phyloP scores from a whole-genome alignment of 2,113 vertebrate species.

The Centropus bengalensis region DNA sequence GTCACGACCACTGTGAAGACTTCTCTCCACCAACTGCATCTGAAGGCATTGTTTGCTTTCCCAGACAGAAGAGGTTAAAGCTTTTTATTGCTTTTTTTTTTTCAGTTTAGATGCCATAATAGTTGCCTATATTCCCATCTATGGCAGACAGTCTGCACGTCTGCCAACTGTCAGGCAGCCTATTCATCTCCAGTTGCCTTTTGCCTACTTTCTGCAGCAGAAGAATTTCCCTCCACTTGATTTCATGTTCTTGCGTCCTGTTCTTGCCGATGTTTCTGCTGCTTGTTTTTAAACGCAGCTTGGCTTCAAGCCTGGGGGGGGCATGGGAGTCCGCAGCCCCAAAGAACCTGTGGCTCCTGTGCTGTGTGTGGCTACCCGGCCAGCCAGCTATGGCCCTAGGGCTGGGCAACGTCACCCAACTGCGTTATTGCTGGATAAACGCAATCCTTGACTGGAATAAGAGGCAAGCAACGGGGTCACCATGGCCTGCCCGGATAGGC shows the following conservation, averaged over 20 bases:
- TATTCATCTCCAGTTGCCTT: conserved; percentile 70
- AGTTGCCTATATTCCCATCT: conserved; percentile 68
- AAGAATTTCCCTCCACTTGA: conserved; percentile 46
- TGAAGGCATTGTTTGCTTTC: conserved; percentile 9
- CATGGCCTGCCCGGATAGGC: neutral
- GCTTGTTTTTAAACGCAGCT: neutral
- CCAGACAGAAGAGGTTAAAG: conserved; percentile 31
- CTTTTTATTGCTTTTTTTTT: conserved; percentile 40
- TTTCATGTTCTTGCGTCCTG: neutral
- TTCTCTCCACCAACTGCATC: neutral
- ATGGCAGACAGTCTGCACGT: conserved; percentile 28
- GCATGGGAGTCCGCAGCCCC: neutral
- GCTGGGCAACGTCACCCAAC: neutral
- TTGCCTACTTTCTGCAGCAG: conserved; percentile 63
- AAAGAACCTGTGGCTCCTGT: neutral
- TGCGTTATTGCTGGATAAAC: neutral
- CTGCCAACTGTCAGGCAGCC: conserved; percentile 66
- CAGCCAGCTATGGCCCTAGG: neutral
- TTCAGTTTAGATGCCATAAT: conserved; percentile 22
- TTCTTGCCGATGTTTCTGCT: neutral
- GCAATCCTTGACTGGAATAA: fast-evolving
- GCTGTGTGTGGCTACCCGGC: neutral
- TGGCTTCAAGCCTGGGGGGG: neutral
- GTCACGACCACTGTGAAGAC: neutral
- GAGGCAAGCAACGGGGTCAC: neutral